Percentiles rank a stretch among this genome's conserved stretches.
Conservation (phyloP, 2,888 invertebrate species). For the Pachycephus smyrnensis region DNA sequence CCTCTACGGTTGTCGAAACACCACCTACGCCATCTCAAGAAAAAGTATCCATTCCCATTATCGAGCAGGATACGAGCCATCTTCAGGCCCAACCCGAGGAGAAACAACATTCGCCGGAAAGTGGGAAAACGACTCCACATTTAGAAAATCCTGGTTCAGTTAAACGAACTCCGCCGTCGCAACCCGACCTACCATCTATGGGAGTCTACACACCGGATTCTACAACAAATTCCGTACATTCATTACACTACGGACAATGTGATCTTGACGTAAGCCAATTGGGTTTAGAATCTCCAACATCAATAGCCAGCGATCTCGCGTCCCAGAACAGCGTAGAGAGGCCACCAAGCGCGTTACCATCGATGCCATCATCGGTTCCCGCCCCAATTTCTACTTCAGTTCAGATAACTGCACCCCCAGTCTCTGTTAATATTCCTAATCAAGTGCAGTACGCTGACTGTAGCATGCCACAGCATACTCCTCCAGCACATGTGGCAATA, state of each 20-base stretch:
- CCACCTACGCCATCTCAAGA: constrained; percentile 46
- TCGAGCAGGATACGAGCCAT: constrained; percentile 41
- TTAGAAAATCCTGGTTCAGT: constrained; percentile 66
- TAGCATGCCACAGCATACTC: constrained; percentile 78
- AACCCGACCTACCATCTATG: constrained; percentile 80
- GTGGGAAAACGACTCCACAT: constrained; percentile 67
- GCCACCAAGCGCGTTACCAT: constrained; percentile 72
- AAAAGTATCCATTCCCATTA: constrained; percentile 30
- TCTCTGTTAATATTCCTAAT: constrained; percentile 49
- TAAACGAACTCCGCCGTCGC: constrained; percentile 69
- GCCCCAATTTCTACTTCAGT: constrained; percentile 49
- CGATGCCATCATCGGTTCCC: constrained; percentile 53
- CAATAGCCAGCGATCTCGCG: constrained; percentile 87
- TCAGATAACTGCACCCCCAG: constrained; percentile 44
- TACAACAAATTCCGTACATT: constrained; percentile 84
- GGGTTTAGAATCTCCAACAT: constrained; percentile 89
- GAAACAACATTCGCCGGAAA: constrained; percentile 62
- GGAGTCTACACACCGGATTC: constrained; percentile 90
- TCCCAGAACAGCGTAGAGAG: constrained; percentile 78
- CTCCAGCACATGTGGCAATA: constrained; percentile 61
- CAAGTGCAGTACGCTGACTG: constrained; percentile 74
- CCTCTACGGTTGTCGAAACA: constrained; percentile 8
- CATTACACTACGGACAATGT: constrained; percentile 82
- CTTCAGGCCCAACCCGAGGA: constrained; percentile 54
- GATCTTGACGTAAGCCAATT: constrained; percentile 87